phyloP scores from a whole-genome alignment of 2,113 vertebrate species.

The Morone chrysops region DNA sequence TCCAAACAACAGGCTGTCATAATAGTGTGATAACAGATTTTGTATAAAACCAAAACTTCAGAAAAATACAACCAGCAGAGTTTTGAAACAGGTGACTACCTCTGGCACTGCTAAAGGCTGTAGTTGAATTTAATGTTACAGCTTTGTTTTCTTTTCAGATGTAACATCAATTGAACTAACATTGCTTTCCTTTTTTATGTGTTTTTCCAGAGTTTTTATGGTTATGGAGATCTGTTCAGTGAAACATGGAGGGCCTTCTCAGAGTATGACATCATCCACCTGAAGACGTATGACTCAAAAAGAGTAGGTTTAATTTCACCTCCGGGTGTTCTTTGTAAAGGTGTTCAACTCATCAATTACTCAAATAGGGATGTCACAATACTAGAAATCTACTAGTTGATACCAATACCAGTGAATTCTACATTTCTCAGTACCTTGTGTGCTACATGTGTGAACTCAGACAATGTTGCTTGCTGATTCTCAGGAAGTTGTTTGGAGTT shows the following conservation, averaged over 20 bases:
- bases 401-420: too few relatives aligned
- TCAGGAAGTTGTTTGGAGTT: too few relatives aligned
- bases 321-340: background rate
- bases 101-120: background rate
- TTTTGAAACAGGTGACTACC: slow-evolving; percentile 12
- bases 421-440: too few relatives aligned
- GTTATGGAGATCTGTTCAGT: slow-evolving; percentile 95
- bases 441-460: too few relatives aligned
- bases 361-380: background rate
- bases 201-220: slow-evolving; percentile 89
- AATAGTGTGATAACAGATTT: slow-evolving; percentile 15
- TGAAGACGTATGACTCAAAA: slow-evolving; percentile 94
- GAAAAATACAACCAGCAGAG: background rate
- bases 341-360: background rate
- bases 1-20: slow-evolving; percentile 21
- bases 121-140: background rate
- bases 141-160: slow-evolving; percentile 34
- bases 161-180: slow-evolving; percentile 22
- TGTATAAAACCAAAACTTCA: slow-evolving; percentile 3
- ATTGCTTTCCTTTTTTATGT: slow-evolving; percentile 33
- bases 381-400: too few relatives aligned
- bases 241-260: slow-evolving; percentile 96
- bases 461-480: too few relatives aligned
- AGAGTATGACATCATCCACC: slow-evolving; percentile 90
- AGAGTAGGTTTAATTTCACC: slow-evolving; percentile 83